A percentile compares a stretch with the other conserved stretches of the same genome.
Conservation (phyloP, 2,888 invertebrate species). For the Yponomeuta sedellus region DNA sequence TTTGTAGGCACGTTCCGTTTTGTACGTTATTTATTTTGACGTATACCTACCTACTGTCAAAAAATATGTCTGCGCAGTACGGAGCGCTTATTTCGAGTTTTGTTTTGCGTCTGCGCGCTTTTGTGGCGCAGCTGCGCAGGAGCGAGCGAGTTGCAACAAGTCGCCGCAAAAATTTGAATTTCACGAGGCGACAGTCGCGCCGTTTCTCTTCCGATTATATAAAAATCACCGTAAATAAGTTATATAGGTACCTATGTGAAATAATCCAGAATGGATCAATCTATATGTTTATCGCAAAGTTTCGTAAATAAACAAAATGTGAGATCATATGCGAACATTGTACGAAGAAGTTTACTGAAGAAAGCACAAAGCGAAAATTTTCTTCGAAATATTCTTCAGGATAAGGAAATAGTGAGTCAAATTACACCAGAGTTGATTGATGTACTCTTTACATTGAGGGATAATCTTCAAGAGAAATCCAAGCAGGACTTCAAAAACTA, state of each 20-base stretch:
- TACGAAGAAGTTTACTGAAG: slow-evolving; percentile 41
- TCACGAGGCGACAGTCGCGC: slow-evolving; percentile 6
- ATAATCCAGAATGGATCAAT: slow-evolving; percentile 30
- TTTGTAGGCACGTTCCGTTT: background rate
- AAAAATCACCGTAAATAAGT: too few species aligned
- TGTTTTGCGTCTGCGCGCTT: too few species aligned
- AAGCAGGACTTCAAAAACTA: slow-evolving; percentile 50
- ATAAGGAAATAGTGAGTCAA: slow-evolving; percentile 33
- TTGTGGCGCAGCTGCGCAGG: too few species aligned
- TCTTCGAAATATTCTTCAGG: slow-evolving; percentile 34
- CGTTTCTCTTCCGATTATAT: background rate
- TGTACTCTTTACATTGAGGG: slow-evolving; percentile 35
- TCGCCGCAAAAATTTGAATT: slow-evolving; percentile 43
- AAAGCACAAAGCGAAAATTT: slow-evolving; percentile 30
- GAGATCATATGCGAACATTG: slow-evolving; percentile 49
- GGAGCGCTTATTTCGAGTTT: too few species aligned
- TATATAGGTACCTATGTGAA: too few species aligned
- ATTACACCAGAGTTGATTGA: slow-evolving; percentile 32
- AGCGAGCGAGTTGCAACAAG: slow-evolving; percentile 42
- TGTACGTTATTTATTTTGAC: too few species aligned
- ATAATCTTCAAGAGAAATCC: slow-evolving; percentile 37
- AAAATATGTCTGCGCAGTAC: background rate
- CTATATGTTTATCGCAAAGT: slow-evolving; percentile 49
- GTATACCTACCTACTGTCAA: too few species aligned
- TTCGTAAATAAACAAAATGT: slow-evolving; percentile 64